These are phyloP conservation scores for Turritopsis rubra DNA, from an alignment of 30 jellyfish, hydroid and myxozoan species.

Conservation along the genomic window DNA sequence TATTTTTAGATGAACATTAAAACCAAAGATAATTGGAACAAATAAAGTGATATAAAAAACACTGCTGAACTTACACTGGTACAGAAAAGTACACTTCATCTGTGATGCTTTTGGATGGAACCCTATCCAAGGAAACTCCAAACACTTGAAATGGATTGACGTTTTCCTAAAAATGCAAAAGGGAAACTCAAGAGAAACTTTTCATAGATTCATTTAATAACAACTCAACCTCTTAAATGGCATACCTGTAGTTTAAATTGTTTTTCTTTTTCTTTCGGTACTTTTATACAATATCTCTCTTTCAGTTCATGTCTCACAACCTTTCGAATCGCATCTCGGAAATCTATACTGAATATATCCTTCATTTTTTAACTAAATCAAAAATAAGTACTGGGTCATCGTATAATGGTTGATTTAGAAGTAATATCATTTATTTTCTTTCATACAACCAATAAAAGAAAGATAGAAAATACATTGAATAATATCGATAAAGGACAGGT, in stretches of 20 bases:
- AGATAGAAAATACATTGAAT: too few species aligned
- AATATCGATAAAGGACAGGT: too few species aligned
- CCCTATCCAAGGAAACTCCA: constrained; percentile 67
- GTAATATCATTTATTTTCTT: too few species aligned
- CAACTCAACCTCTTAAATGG: background rate
- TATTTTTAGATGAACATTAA: too few species aligned
- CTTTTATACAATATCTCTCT: constrained; percentile 80
- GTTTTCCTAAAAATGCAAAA: constrained; percentile 9
- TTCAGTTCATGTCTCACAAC: constrained; percentile 60
- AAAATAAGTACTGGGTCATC: too few species aligned
- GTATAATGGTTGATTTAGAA: background rate
- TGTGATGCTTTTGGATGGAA: constrained; percentile 60
- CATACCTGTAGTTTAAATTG: background rate
- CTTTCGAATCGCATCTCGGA: constrained; percentile 77
- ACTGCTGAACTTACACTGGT: constrained; percentile 51
- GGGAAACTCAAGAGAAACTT: too few species aligned
- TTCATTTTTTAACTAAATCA: constrained; percentile 34
- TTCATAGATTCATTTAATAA: too few species aligned
- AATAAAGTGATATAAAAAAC: too few species aligned
- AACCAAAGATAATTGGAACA: too few species aligned
- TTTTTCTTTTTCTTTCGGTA: constrained; percentile 68
- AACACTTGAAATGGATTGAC: constrained; percentile 27
- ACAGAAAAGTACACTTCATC: constrained; percentile 68
- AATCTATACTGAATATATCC: constrained; percentile 66
- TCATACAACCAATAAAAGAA: too few species aligned